Conservation (phyloP, 2,888 invertebrate species). For the Panzeria rudis region DNA sequence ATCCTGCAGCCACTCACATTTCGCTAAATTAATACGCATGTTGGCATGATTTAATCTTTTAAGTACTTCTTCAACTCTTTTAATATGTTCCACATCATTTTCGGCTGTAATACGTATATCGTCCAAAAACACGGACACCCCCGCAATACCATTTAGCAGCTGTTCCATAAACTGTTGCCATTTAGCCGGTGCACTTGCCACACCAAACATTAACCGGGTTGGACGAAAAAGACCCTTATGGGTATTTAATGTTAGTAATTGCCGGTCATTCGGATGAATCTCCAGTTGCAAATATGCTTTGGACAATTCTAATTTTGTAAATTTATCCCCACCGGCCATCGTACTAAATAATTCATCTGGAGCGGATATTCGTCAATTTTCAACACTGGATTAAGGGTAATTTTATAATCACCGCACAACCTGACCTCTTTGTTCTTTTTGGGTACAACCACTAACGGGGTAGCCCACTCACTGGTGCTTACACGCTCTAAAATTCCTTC, state of each 20-base stretch:
- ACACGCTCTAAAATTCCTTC: background rate
- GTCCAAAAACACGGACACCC: background rate
- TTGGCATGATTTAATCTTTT: background rate
- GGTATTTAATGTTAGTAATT: background rate
- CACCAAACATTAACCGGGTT: no score
- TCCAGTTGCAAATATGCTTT: slow-evolving; percentile 11
- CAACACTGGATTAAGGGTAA: no score
- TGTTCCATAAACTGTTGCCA: slow-evolving; percentile 11
- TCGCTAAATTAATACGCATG: background rate
- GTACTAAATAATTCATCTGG: slow-evolving; percentile 9
- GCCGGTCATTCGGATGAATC: background rate
- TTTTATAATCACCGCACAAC: no score
- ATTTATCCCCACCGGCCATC: background rate
- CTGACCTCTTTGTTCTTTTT: no score
- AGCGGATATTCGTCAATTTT: slow-evolving; percentile 1
- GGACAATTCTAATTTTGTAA: background rate
- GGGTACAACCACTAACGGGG: background rate
- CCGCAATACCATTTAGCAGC: background rate
- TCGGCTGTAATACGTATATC: no score
- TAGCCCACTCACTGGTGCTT: no score
- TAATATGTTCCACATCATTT: no score
- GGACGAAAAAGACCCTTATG: background rate
- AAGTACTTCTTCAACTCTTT: no score
- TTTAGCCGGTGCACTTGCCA: background rate
- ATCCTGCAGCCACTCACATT: no score